Percentiles rank a stretch among this genome's conserved stretches.
Conservation (phyloP, 1,140 invertebrate genomes). For the Chironomus striatipennis region DNA sequence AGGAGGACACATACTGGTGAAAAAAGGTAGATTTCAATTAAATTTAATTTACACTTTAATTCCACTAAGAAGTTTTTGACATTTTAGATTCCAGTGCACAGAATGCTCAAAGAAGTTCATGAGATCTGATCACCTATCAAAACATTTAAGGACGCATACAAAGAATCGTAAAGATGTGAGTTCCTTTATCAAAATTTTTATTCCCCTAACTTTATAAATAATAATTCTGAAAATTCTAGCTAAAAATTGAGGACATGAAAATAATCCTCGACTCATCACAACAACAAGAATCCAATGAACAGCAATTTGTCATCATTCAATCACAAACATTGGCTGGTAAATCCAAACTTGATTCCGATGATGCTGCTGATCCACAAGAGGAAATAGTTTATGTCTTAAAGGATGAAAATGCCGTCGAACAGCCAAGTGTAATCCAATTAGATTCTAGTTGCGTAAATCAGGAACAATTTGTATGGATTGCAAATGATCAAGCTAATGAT, state of each 20-base stretch:
- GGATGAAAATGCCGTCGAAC: background rate
- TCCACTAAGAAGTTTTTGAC: too few species aligned
- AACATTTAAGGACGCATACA: conserved; percentile 74
- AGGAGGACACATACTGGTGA: conserved; percentile 83
- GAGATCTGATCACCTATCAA: conserved; percentile 78
- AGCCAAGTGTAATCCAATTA: background rate
- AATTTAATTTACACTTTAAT: too few species aligned
- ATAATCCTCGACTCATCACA: conserved; percentile 5
- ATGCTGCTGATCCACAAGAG: background rate
- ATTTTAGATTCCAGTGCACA: conserved; percentile 59
- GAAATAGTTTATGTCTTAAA: background rate
- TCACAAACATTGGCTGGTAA: background rate
- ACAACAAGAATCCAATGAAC: background rate
- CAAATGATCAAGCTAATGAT: conserved; percentile 28
- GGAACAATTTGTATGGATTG: conserved; percentile 26
- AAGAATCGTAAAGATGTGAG: conserved; percentile 54
- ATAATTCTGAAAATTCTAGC: too few species aligned
- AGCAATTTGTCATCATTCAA: conserved; percentile 18
- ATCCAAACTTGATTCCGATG: conserved; percentile 22
- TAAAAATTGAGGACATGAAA: conserved; percentile 18
- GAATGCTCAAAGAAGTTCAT: conserved; percentile 81
- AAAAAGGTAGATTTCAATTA: conserved; percentile 44
- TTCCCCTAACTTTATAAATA: background rate
- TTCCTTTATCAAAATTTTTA: conserved; percentile 23
- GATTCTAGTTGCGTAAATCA: conserved; percentile 3